These are phyloP conservation scores for Brassicogethes aeneus DNA, from an alignment of 2,888 invertebrate genomes.

Conservation along the genomic window DNA sequence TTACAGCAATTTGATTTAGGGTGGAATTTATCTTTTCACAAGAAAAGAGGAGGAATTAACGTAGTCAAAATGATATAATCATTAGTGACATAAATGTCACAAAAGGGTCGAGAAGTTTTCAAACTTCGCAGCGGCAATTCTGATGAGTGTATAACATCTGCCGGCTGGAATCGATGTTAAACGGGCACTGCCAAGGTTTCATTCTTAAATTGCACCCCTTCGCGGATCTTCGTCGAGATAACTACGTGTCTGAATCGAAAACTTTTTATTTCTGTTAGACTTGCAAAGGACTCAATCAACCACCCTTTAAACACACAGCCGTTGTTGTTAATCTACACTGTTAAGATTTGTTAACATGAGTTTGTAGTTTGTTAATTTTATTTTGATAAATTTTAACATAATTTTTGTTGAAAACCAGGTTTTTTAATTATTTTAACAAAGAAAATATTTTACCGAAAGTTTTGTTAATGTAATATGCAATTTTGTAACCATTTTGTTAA, in stretches of 20 bases:
- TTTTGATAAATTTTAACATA: no score
- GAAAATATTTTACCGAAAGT: no score
- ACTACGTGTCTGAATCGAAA: constrained; percentile 19
- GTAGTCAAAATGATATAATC: constrained; percentile 30
- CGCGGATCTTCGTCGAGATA: constrained; percentile 12
- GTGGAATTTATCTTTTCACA: constrained; percentile 9
- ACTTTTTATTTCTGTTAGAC: constrained; percentile 15
- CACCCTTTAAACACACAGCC: constrained; percentile 1
- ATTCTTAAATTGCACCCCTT: constrained; percentile 20
- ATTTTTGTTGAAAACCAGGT: no score
- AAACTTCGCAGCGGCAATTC: constrained; percentile 27
- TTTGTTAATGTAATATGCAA: no score
- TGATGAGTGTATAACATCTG: constrained; percentile 35
- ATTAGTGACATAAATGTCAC: constrained; percentile 30
- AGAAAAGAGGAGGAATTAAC: constrained; percentile 23
- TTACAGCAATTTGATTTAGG: constrained; percentile 1
- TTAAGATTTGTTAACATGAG: no score
- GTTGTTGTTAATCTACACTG: constrained; percentile 19
- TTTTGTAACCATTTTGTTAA: no score
- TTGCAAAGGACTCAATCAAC: constrained; percentile 11
- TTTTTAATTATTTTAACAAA: no score
- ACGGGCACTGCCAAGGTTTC: constrained; percentile 23
- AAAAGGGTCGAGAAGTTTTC: constrained; percentile 29
- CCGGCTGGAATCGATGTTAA: constrained; percentile 31
- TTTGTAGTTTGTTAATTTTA: no score